phyloP scores from a whole-genome alignment of 2,113 vertebrate species.

The Hymenochirus boettgeri region DNA sequence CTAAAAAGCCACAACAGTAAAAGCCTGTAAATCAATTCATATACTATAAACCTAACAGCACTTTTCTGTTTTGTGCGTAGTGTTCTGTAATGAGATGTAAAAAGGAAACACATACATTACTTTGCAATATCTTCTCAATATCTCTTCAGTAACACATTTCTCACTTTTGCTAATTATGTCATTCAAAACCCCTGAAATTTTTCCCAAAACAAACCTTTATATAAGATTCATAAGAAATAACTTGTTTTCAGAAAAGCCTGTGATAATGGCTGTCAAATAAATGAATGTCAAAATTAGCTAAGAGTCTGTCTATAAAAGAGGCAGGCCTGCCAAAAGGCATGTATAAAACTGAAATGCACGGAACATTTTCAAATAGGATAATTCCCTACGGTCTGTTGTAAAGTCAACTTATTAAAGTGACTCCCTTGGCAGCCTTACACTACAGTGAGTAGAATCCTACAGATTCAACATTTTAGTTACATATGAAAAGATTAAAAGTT shows the following conservation, averaged over 20 bases:
- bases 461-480: constrained; percentile 27
- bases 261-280: constrained; percentile 31
- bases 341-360: constrained; percentile 23
- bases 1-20: no score
- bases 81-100: neutral
- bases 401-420: constrained; percentile 30
- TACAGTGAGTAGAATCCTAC: constrained; percentile 13
- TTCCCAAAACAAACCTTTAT: neutral
- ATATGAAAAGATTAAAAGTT: no score
- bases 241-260: constrained; percentile 2
- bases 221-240: constrained; percentile 9
- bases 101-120: neutral
- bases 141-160: neutral
- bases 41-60: neutral
- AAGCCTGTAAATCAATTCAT: no score
- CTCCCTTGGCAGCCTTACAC: constrained; percentile 26
- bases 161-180: neutral
- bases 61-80: no score
- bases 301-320: constrained; percentile 22
- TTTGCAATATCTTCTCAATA: neutral
- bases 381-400: constrained; percentile 26
- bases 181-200: neutral
- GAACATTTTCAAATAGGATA: constrained; percentile 28
- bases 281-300: constrained; percentile 35
- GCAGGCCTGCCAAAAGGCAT: constrained; percentile 26